Percentiles rank a stretch among this genome's conserved stretches.
phyloP scores from a whole-genome alignment of 1,140 invertebrate species.

The Drosophila paulistorum region DNA sequence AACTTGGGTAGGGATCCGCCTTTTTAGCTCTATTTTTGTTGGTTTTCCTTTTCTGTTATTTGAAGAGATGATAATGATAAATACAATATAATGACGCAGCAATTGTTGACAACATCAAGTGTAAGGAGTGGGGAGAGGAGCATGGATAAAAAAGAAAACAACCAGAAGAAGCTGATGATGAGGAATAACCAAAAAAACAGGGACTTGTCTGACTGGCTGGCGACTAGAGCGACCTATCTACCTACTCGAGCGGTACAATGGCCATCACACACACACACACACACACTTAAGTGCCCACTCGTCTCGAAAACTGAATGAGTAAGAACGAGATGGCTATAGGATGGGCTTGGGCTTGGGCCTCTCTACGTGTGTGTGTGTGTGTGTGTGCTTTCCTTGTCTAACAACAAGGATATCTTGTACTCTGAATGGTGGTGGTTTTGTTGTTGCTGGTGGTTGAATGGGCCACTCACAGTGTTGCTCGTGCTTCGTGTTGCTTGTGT shows the following conservation, averaged over 20 bases:
- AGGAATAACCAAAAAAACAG: conserved; percentile 12
- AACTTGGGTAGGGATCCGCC: background rate
- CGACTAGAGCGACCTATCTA: conserved; percentile 28
- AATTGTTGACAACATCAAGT: conserved; percentile 76
- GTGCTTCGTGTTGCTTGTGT: conserved; percentile 7
- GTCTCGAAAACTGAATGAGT: conserved; percentile 26
- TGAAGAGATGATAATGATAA: conserved; percentile 69
- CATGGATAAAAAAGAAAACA: background rate
- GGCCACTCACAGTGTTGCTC: conserved; percentile 56
- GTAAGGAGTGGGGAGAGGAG: conserved; percentile 22
- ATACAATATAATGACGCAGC: conserved; percentile 75
- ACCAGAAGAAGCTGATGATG: background rate
- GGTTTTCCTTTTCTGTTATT: background rate
- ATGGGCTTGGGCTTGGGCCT: too few relatives aligned
- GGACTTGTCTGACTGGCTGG: conserved; percentile 54
- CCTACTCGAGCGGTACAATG: conserved; percentile 59
- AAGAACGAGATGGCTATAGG: conserved; percentile 39
- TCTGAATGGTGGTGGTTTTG: conserved; percentile 40
- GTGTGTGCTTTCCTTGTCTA: conserved; percentile 32
- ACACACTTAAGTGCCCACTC: conserved; percentile 71
- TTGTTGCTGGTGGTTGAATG: conserved; percentile 61
- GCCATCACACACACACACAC: conserved; percentile 27
- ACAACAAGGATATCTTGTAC: conserved; percentile 35
- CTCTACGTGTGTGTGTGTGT: too few relatives aligned
- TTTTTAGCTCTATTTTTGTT: background rate